phyloP scores from a whole-genome alignment of 2,888 invertebrate species.

The Aromia moschata region DNA sequence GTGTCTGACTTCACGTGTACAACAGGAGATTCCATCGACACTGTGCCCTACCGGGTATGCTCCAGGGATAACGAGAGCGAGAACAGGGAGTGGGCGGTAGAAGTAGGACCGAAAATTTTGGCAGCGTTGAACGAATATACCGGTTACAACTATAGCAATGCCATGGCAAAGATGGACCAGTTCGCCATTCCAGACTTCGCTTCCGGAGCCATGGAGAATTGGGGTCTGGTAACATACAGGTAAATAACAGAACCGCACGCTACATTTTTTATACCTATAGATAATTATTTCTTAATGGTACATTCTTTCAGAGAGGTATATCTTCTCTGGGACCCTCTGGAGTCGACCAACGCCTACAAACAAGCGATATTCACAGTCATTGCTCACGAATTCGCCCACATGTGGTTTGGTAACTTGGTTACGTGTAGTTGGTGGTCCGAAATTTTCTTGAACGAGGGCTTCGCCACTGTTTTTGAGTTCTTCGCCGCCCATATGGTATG shows the following conservation, averaged over 20 bases:
- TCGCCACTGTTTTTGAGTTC: slow-evolving; percentile 80
- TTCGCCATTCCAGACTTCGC: slow-evolving; percentile 21
- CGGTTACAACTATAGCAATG: slow-evolving; percentile 24
- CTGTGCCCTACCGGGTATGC: slow-evolving; percentile 38
- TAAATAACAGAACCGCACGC: background rate
- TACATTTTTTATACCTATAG: background rate
- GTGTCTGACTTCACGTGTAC: slow-evolving; percentile 44
- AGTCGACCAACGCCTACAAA: slow-evolving; percentile 68
- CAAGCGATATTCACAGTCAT: slow-evolving; percentile 74
- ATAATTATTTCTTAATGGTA: background rate
- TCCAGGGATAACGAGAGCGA: slow-evolving; percentile 33
- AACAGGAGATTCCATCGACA: slow-evolving; percentile 25
- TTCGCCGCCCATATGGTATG: slow-evolving; percentile 52
- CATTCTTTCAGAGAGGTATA: slow-evolving; percentile 66
- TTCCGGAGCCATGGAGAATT: slow-evolving; percentile 25
- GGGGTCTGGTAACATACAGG: slow-evolving; percentile 26
- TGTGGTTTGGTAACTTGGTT: slow-evolving; percentile 84
- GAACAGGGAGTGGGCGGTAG: slow-evolving; percentile 33
- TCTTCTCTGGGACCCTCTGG: slow-evolving; percentile 64
- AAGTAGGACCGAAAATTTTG: slow-evolving; percentile 37
- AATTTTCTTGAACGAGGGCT: slow-evolving; percentile 80
- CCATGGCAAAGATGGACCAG: slow-evolving; percentile 18
- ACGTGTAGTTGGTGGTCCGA: slow-evolving; percentile 81
- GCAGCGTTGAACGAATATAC: slow-evolving; percentile 38
- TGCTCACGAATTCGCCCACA: slow-evolving; percentile 83